These are phyloP conservation scores for Sisyra terminalis DNA, from an alignment of 2,888 invertebrate genomes.

Conservation along the genomic window DNA sequence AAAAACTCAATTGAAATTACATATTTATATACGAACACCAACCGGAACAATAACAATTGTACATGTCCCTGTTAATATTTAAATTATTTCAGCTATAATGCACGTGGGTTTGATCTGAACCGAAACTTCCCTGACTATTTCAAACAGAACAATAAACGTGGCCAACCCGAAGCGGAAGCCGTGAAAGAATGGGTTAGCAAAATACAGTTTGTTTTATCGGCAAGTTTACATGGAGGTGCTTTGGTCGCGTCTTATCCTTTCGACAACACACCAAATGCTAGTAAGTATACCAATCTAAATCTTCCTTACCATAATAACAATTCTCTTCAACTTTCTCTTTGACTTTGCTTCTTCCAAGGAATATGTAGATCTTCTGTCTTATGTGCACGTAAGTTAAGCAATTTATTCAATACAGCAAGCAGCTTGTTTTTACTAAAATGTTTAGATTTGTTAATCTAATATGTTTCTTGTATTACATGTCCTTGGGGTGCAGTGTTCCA, in stretches of 20 bases:
- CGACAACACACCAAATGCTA: conserved; percentile 86
- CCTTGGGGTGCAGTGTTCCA: conserved; percentile 52
- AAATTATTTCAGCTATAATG: conserved; percentile 49
- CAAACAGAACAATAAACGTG: conserved; percentile 70
- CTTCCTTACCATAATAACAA: background rate
- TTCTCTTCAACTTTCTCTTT: background rate
- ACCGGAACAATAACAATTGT: background rate
- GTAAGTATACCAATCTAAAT: conserved; percentile 34
- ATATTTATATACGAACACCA: background rate
- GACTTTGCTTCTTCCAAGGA: conserved; percentile 31
- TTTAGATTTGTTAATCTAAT: too few relatives aligned
- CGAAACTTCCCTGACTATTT: conserved; percentile 94
- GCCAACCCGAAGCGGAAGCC: conserved; percentile 89
- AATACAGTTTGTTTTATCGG: conserved; percentile 85
- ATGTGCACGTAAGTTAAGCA: conserved; percentile 54
- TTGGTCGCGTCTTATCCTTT: conserved; percentile 94
- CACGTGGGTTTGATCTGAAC: conserved; percentile 80
- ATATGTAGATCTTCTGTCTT: conserved; percentile 58
- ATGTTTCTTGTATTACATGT: conserved; percentile 4
- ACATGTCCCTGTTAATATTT: too few relatives aligned
- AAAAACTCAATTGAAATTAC: too few relatives aligned
- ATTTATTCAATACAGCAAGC: too few relatives aligned
- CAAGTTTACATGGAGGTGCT: conserved; percentile 88
- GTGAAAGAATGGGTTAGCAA: conserved; percentile 89
- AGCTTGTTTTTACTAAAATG: too few relatives aligned